phyloP scores from a whole-genome alignment of 2,888 invertebrate species.

The Seira musarum region DNA sequence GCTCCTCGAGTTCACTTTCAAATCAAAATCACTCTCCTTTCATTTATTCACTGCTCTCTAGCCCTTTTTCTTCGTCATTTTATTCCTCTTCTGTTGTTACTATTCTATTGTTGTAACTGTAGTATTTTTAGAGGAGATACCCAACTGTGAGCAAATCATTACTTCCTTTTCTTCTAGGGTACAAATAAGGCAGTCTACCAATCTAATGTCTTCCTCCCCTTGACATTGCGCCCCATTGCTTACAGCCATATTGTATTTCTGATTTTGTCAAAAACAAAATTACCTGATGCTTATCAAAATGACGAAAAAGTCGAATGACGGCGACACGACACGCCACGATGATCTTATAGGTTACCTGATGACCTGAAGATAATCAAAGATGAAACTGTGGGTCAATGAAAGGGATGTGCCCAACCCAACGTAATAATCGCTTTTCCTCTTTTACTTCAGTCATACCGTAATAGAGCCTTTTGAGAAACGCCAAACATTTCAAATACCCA shows the following conservation, averaged over 20 bases:
- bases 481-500: not conserved
- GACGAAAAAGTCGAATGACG: not conserved
- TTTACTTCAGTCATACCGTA: not conserved
- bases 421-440: conserved; percentile 4
- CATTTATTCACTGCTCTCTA: conserved; percentile 9
- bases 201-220: conserved; percentile 33
- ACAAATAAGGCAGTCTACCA: conserved; percentile 39
- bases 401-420: conserved; percentile 48
- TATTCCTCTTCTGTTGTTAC: not conserved
- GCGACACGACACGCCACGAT: not conserved
- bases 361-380: too few species aligned
- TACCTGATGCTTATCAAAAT: not conserved
- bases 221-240: conserved; percentile 38
- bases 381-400: conserved; percentile 55
- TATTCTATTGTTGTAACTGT: conserved; percentile 5
- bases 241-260: not conserved
- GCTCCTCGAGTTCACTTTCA: conserved; percentile 11
- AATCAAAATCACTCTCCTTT: conserved; percentile 3
- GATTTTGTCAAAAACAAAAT: not conserved
- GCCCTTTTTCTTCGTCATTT: conserved; percentile 11
- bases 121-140: too few species aligned
- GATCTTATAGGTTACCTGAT: conserved; percentile 14
- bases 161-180: too few species aligned
- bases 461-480: too few species aligned
- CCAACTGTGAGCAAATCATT: too few species aligned